phyloP scores from a whole-genome alignment of 1,140 invertebrate genomes.

The Sarcophaga bullata region DNA sequence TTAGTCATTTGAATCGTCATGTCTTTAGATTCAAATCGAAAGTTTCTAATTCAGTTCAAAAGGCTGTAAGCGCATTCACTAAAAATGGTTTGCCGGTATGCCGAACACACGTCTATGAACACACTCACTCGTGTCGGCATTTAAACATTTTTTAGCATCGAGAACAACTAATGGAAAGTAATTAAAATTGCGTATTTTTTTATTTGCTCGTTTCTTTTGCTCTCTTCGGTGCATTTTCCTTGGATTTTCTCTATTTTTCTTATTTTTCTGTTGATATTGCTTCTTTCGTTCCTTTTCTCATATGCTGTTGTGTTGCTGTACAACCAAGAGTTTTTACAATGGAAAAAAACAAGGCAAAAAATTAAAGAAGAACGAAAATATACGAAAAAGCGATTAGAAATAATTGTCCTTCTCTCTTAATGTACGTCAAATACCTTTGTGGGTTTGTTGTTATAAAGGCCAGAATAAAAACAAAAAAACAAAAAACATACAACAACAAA shows the following conservation, averaged over 20 bases:
- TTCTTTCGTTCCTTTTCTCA: too few relatives aligned
- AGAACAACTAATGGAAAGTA: conserved; percentile 10
- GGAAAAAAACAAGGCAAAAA: too few relatives aligned
- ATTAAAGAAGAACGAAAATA: neutral
- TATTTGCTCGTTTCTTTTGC: neutral
- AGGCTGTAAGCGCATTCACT: neutral
- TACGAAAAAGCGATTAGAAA: neutral
- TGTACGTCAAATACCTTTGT: conserved; percentile 5
- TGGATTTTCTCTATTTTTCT: too few relatives aligned
- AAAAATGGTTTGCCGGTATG: neutral
- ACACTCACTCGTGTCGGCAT: neutral
- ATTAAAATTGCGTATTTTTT: neutral
- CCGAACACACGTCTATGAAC: neutral
- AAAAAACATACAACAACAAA: neutral
- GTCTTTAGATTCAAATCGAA: too few relatives aligned
- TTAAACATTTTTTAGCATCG: neutral
- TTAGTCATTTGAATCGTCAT: too few relatives aligned
- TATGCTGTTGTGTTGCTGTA: too few relatives aligned
- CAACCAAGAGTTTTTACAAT: too few relatives aligned
- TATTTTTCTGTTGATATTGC: too few relatives aligned
- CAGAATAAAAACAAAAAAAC: neutral
- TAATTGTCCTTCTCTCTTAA: neutral
- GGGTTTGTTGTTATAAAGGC: neutral
- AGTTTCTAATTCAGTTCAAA: too few relatives aligned
- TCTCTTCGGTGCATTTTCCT: neutral